phyloP scores from a whole-genome alignment of 2,113 vertebrate genomes.

The Gnathonemus echidnorhynchus region DNA sequence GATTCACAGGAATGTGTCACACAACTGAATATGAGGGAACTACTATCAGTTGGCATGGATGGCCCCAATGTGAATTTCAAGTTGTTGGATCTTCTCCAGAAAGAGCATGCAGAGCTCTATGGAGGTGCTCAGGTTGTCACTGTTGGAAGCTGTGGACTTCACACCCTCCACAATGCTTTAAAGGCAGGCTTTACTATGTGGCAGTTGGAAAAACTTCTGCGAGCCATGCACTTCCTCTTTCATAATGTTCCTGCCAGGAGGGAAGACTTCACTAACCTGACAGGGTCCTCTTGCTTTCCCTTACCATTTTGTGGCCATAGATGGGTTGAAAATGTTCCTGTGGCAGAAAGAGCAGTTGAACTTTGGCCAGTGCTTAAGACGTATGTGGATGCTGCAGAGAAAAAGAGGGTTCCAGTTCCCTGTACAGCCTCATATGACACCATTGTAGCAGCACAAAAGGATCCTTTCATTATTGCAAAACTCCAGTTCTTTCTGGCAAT shows the following conservation, averaged over 20 bases:
- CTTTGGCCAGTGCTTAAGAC: neutral
- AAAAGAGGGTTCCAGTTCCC: neutral
- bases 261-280: neutral
- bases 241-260: slow-evolving; percentile 16
- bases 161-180: slow-evolving; percentile 9
- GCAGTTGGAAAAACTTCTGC: neutral
- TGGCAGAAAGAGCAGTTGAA: slow-evolving; percentile 8
- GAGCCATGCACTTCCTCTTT: neutral
- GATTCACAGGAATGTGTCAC: neutral
- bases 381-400: slow-evolving; percentile 5
- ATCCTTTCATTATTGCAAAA: too few species aligned
- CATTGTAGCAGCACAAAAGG: too few species aligned
- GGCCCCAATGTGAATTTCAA: neutral
- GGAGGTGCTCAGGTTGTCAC: neutral
- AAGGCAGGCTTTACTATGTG: slow-evolving; percentile 3
- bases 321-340: slow-evolving; percentile 15
- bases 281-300: neutral
- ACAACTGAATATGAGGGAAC: too few species aligned
- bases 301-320: slow-evolving; percentile 6
- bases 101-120: neutral
- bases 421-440: neutral
- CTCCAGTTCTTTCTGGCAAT: too few species aligned
- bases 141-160: slow-evolving; percentile 2
- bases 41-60: too few species aligned
- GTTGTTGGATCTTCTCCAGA: slow-evolving; percentile 2